Evolutionary conservation across 2,113 vertebrate genomes (phyloP).

Genomic region (Fulica atra): DNA sequence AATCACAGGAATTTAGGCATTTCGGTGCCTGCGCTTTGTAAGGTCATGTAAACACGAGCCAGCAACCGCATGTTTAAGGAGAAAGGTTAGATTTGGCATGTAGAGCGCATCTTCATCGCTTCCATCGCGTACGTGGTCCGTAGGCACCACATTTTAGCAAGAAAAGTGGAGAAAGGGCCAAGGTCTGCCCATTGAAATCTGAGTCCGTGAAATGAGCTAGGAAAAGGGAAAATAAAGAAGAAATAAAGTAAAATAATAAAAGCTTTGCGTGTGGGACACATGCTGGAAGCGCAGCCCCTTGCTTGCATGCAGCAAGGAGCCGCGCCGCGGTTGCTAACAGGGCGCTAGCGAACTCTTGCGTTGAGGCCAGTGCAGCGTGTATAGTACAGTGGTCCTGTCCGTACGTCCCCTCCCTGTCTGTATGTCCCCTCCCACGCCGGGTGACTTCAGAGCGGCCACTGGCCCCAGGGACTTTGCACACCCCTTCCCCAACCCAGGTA

Average conservation of each 20-base stretch:
- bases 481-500: background rate
- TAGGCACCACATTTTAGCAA: slow-evolving; percentile 41
- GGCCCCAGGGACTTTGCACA: rapidly evolving
- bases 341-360: background rate
- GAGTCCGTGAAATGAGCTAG: background rate
- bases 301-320: slow-evolving; percentile 20
- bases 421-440: rapidly evolving
- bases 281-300: slow-evolving; percentile 43
- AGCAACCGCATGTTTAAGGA: slow-evolving; percentile 42
- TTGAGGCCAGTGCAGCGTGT: background rate
- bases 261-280: slow-evolving; percentile 22
- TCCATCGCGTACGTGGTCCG: background rate
- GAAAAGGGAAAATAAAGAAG: background rate
- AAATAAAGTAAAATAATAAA: background rate
- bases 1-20: slow-evolving; percentile 48
- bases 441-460: background rate
- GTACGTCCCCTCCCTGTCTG: rapidly evolving
- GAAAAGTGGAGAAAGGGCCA: background rate
- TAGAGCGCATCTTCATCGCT: slow-evolving; percentile 21
- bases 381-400: background rate
- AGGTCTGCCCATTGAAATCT: background rate
- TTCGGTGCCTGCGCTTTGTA: background rate
- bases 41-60: slow-evolving; percentile 59
- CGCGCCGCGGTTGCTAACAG: rapidly evolving
- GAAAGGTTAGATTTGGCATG: slow-evolving; percentile 68